phyloP scores from a whole-genome alignment of 2,888 invertebrate genomes.

The Toxonevra muliebris region DNA sequence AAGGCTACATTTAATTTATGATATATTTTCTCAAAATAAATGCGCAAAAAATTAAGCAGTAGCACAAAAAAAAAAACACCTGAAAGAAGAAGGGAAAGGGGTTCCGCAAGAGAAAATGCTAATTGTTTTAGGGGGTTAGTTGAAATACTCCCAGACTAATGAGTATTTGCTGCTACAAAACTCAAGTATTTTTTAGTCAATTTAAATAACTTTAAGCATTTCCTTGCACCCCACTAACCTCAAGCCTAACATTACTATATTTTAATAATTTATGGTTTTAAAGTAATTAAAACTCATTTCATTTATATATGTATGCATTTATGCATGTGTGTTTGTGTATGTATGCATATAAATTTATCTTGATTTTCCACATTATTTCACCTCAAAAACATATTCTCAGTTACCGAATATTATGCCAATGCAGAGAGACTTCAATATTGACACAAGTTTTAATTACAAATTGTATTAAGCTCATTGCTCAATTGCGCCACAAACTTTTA shows the following conservation, averaged over 20 bases:
- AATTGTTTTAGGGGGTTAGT: too few relatives aligned
- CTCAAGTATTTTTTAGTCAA: too few relatives aligned
- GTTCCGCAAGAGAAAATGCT: too few relatives aligned
- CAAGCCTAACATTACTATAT: not conserved
- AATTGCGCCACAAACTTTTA: not conserved
- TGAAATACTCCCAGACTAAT: too few relatives aligned
- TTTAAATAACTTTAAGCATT: too few relatives aligned
- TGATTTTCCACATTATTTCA: not conserved
- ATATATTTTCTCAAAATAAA: too few relatives aligned
- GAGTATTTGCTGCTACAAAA: too few relatives aligned
- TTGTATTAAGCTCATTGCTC: not conserved
- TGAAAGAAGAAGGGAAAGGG: too few relatives aligned
- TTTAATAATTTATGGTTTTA: not conserved
- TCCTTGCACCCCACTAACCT: not conserved
- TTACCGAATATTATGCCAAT: not conserved
- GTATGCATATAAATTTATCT: not conserved
- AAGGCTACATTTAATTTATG: too few relatives aligned
- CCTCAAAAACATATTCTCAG: not conserved
- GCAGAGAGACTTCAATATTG: not conserved
- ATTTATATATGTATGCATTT: slow-evolving; percentile 26
- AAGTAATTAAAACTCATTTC: not conserved
- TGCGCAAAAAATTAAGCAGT: too few relatives aligned
- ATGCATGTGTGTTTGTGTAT: slow-evolving; percentile 37
- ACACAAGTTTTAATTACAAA: not conserved
- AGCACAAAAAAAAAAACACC: too few relatives aligned